Evolutionary conservation across 2,888 invertebrate species (phyloP), one percentile per base, ranked within the genome.

Genomic region (Drosophila anomalata): DNA sequence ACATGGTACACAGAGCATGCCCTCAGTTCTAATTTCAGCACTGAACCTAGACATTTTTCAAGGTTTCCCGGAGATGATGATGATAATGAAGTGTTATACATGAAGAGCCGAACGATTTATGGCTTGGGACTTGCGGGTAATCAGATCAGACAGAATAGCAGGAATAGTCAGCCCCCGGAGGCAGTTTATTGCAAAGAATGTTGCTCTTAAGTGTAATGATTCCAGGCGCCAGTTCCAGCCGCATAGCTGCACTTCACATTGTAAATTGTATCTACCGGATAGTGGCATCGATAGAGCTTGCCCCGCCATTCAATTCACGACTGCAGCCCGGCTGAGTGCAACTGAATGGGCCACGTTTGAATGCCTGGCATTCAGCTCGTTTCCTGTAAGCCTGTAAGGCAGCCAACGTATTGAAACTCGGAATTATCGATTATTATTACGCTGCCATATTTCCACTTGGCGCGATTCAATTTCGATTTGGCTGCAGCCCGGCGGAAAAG

Each of bases 71-170:
- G 36, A 2, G 36, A 36, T 7, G 36, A 14, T n/a, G 36, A 74
- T 81, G 70, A 74, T 76, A 84, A 87, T 87, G 74, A 84, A 76
- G 86, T 86, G 80, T 55, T 57, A 53, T 63, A 76, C 68, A 78
- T 42, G 59, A 12, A 42, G 54, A 57, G 26, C 22, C 62, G 52
- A 56, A 72, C 70, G 70, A 75, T 73, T 79, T 75, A 80, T 72
- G 66, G 61, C 47, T 59, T 60, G 63, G 47, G 66, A 58, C 47
- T 59, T 60, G 61, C 42, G 63, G 77, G 78, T 76, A 83, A 82
- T 82, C 87, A 86, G 80, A 77, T 81, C 71, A 68, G 55, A 52
- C 36, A 29, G 56, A n/a, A 17, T 42, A 42, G 29, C 29, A 29
- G 9, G 29, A 9, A 29, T 29, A 29, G 29, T 9, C 2, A 29